Evolutionary conservation across 2,888 invertebrate genomes (phyloP).

Genomic region (Pardosa pseudoannulata): DNA sequence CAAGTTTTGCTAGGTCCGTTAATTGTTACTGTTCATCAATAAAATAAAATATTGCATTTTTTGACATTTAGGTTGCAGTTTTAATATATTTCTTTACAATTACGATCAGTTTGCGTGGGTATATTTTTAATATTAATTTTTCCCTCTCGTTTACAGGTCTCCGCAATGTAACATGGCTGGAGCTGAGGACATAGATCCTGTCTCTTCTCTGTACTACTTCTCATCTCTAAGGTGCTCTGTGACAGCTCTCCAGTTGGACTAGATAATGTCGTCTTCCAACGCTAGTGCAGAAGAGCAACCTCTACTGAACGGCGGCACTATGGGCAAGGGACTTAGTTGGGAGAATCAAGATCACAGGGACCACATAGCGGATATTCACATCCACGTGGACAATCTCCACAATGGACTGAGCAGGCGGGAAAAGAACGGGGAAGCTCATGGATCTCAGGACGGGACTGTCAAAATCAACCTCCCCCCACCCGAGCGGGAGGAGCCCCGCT

Average conservation of each 20-base stretch:
- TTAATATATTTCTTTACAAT: no score
- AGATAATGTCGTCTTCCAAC: conserved; percentile 67
- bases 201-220: background rate
- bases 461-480: conserved; percentile 62
- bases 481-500: conserved; percentile 67
- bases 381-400: conserved; percentile 54
- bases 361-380: conserved; percentile 53
- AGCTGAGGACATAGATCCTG: background rate
- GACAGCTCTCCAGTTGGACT: conserved; percentile 16
- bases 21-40: no score
- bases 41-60: no score
- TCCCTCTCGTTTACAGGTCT: conserved; percentile 28
- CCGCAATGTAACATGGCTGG: conserved; percentile 33
- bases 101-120: no score
- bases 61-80: no score
- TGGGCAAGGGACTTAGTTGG: conserved; percentile 68
- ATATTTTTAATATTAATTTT: no score
- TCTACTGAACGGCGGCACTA: conserved; percentile 31
- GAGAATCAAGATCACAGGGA: conserved; percentile 54
- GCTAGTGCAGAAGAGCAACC: conserved; percentile 58
- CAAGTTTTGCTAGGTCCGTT: no score
- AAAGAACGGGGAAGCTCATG: conserved; percentile 54
- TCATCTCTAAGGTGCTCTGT: conserved; percentile 24
- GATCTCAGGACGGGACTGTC: conserved; percentile 43
- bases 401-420: conserved; percentile 67